phyloP scores from a whole-genome alignment of 2,797 vertebrate species.

The Crocodylus rhombifer region DNA sequence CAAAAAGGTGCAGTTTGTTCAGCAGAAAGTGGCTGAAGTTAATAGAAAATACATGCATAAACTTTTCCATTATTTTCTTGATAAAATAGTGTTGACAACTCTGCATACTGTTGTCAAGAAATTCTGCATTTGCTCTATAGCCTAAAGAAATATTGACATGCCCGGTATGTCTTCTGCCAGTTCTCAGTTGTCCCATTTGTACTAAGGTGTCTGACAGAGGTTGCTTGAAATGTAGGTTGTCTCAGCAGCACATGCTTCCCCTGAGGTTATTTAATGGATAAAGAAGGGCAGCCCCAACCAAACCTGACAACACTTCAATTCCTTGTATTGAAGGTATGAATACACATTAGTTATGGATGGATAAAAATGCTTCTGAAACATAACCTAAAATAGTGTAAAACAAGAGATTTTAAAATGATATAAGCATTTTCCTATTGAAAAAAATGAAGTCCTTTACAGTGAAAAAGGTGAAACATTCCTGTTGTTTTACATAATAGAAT shows the following conservation, averaged over 20 bases:
- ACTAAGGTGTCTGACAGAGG: background rate
- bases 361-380: constrained; percentile 26
- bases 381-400: background rate
- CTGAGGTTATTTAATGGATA: constrained; percentile 33
- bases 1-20: constrained; percentile 11
- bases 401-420: constrained; percentile 40
- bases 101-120: background rate
- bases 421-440: background rate
- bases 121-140: background rate
- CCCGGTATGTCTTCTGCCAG: background rate
- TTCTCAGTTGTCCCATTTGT: background rate
- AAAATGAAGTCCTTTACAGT: background rate
- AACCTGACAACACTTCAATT: constrained; percentile 22
- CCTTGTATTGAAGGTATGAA: constrained; percentile 4
- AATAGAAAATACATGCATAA: background rate
- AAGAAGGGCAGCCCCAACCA: constrained; percentile 38
- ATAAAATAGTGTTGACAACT: background rate
- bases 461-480: background rate
- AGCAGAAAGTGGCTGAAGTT: background rate
- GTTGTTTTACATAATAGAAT: background rate
- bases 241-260: background rate
- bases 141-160: background rate
- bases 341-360: background rate
- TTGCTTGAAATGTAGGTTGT: constrained; percentile 27
- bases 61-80: constrained; percentile 4